Conservation (phyloP, 2,888 invertebrate species). For the Chrysotoxum bicinctum region DNA sequence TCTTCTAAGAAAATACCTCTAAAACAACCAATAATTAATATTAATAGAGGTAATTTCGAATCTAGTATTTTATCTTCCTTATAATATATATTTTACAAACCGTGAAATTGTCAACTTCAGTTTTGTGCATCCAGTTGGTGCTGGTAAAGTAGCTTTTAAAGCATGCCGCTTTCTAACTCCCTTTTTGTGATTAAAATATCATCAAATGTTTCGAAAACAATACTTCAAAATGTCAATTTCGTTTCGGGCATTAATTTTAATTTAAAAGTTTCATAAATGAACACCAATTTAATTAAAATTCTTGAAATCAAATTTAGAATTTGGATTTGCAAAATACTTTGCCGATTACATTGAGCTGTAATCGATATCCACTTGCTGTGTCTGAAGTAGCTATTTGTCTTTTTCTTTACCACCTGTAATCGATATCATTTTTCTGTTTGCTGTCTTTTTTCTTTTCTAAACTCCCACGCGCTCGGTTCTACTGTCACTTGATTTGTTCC, state of each 20-base stretch:
- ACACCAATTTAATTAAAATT: not conserved
- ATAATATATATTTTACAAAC: not conserved
- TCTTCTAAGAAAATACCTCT: not conserved
- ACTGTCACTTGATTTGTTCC: slow-evolving; percentile 48
- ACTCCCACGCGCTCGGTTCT: slow-evolving; percentile 27
- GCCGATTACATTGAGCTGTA: slow-evolving; percentile 35
- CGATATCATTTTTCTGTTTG: slow-evolving; percentile 25
- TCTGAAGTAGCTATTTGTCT: not conserved
- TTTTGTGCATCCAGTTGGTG: not conserved
- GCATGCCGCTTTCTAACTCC: not conserved
- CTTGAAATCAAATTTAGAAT: not conserved
- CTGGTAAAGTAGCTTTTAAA: not conserved
- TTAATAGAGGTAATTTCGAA: slow-evolving; percentile 29
- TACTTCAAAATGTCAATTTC: not conserved
- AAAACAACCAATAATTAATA: not conserved
- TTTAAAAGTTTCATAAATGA: not conserved
- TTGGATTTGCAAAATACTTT: not conserved
- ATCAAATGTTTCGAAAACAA: not conserved
- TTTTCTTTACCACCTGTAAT: slow-evolving; percentile 29
- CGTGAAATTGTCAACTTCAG: not conserved
- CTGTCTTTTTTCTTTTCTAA: slow-evolving; percentile 24
- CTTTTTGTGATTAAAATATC: not conserved
- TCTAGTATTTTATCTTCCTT: rapidly evolving
- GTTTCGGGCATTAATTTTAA: not conserved
- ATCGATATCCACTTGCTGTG: slow-evolving; percentile 43